These are phyloP conservation scores for Tholera decimalis DNA, from an alignment of 2,888 invertebrate genomes.

Conservation along the genomic window DNA sequence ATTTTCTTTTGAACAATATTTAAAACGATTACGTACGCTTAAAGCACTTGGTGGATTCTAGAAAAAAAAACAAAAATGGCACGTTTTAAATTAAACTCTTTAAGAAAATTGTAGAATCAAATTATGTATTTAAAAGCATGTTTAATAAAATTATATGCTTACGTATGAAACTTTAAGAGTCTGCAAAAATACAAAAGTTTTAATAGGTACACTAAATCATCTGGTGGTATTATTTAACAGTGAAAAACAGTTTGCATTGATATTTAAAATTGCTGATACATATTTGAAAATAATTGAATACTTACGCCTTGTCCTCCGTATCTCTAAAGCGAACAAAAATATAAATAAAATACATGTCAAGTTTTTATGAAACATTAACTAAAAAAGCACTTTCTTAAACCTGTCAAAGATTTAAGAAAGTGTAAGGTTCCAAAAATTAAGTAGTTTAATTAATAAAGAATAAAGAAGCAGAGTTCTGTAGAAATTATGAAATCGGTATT, in stretches of 20 bases:
- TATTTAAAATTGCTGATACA: not conserved
- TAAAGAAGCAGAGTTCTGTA: not conserved
- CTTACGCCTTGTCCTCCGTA: constrained; percentile 52
- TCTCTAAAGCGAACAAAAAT: constrained; percentile 41
- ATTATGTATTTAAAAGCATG: not conserved
- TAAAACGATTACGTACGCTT: constrained; percentile 30
- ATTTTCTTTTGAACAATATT: too few species aligned
- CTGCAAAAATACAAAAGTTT: constrained; percentile 51
- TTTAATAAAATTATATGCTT: constrained; percentile 44
- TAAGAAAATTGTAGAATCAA: not conserved
- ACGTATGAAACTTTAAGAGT: constrained; percentile 66
- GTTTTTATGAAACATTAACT: not conserved
- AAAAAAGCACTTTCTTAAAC: too few species aligned
- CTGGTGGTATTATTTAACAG: constrained; percentile 4
- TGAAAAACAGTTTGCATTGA: not conserved
- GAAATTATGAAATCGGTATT: not conserved
- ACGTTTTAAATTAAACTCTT: too few species aligned
- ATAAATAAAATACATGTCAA: not conserved
- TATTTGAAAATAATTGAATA: constrained; percentile 15
- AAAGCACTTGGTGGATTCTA: constrained; percentile 24
- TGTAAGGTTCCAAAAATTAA: not conserved
- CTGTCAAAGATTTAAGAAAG: not conserved
- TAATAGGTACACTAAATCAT: not conserved
- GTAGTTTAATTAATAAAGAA: too few species aligned
- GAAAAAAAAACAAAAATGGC: not conserved